Evolutionary conservation across 2,113 vertebrate genomes (phyloP).

Genomic region (Colossoma macropomum): DNA sequence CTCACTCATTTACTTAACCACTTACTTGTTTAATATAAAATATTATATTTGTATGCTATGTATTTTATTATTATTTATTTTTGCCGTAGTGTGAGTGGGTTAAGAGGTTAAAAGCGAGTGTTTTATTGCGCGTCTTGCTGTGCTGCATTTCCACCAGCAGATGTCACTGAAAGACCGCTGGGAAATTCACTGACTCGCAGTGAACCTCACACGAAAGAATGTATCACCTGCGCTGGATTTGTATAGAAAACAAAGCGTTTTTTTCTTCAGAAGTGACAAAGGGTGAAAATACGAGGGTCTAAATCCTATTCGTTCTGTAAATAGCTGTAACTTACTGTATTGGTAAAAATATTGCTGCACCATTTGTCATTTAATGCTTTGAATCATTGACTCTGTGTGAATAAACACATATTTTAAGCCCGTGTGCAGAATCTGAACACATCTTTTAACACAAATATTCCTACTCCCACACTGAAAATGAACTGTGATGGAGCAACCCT

Average conservation of each 20-base stretch:
- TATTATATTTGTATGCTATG: neutral
- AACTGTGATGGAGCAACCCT: no score
- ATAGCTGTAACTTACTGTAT: neutral
- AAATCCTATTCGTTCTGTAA: neutral
- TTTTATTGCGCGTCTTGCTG: neutral
- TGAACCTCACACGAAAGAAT: neutral
- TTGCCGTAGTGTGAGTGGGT: neutral
- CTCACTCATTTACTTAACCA: neutral
- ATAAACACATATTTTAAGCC: neutral
- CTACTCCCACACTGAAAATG: neutral
- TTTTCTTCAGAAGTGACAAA: neutral
- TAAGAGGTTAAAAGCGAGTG: neutral
- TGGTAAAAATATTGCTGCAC: neutral
- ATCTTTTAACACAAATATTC: neutral
- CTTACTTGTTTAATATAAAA: neutral
- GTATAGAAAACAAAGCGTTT: neutral
- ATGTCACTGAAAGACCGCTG: constrained; percentile 41
- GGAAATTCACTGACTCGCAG: neutral
- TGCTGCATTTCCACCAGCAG: constrained; percentile 30
- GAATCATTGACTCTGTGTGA: neutral
- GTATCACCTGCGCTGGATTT: neutral
- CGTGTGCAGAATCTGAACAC: neutral
- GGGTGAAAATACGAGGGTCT: neutral
- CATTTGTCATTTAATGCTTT: neutral
- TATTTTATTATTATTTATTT: no score